Percentiles rank a stretch among this genome's conserved stretches.
Conservation (phyloP, 2,797 vertebrate genomes). For the Acipenser ruthenus region DNA sequence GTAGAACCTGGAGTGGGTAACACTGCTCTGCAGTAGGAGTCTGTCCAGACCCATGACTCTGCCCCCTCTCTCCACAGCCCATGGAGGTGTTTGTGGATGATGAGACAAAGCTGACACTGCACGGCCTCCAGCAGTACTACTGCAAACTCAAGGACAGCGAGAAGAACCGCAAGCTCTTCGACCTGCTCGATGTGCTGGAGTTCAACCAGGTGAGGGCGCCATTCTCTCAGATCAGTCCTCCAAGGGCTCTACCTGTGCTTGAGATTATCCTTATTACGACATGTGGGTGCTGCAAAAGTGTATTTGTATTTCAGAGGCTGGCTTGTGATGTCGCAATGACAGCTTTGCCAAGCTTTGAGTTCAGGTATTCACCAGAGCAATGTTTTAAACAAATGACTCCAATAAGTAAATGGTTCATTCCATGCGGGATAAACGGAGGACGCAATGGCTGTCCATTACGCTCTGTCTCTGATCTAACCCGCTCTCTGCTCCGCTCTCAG, state of each 20-base stretch:
- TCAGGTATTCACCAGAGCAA: no score
- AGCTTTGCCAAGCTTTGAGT: no score
- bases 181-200: conserved; percentile 80
- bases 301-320: no score
- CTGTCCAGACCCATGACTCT: neutral
- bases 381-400: no score
- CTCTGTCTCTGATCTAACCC: neutral
- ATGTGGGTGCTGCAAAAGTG: no score
- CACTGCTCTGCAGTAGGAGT: neutral
- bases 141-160: conserved; percentile 88
- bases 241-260: no score
- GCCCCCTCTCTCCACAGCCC: conserved; percentile 49
- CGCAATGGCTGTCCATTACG: neutral
- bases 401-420: no score
- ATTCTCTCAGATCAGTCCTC: neutral
- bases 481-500: conserved; percentile 37
- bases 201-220: conserved; percentile 73
- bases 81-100: conserved; percentile 92
- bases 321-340: no score
- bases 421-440: no score
- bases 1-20: no score
- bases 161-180: conserved; percentile 90
- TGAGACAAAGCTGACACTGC: conserved; percentile 83
- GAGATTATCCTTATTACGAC: no score
- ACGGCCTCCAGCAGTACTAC: conserved; percentile 85